Conservation (phyloP, 2,888 invertebrate genomes). For the Eugnorisma glareosa region DNA sequence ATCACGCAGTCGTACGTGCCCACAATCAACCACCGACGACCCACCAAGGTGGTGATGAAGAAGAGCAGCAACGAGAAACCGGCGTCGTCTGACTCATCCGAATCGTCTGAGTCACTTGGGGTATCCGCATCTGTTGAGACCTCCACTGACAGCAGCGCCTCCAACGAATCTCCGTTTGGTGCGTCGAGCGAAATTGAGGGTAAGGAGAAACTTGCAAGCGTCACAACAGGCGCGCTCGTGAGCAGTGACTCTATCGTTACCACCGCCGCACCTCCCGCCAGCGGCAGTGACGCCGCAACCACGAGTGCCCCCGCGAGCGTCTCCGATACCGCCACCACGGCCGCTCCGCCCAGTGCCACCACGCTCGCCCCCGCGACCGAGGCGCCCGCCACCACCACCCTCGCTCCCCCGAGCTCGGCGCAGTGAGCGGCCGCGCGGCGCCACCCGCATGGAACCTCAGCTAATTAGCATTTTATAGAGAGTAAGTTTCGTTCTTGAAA, state of each 20-base stretch:
- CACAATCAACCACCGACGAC: conserved; percentile 80
- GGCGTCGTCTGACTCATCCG: conserved; percentile 56
- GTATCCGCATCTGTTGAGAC: conserved; percentile 67
- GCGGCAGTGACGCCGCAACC: background rate
- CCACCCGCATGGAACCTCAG: conserved; percentile 81
- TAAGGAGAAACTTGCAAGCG: conserved; percentile 7
- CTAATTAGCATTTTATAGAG: conserved; percentile 87
- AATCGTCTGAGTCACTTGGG: conserved; percentile 49
- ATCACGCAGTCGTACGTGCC: conserved; percentile 86
- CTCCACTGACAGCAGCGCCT: conserved; percentile 62
- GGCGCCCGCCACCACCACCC: conserved; percentile 4
- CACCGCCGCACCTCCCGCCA: background rate
- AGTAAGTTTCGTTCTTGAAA: conserved; percentile 88
- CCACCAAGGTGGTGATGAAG: conserved; percentile 85
- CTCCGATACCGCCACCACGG: background rate
- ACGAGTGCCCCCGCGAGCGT: background rate
- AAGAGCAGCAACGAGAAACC: conserved; percentile 76
- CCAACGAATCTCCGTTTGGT: conserved; percentile 57
- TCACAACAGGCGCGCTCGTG: background rate
- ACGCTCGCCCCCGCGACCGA: background rate
- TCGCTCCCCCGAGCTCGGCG: conserved; percentile 47
- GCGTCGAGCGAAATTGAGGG: conserved; percentile 29
- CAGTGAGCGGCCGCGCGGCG: conserved; percentile 63
- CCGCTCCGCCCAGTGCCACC: background rate
- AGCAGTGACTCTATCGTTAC: conserved; percentile 22